A percentile compares a stretch with the other conserved stretches of the same genome.
These are phyloP conservation scores for Ellobius talpinus DNA, from an alignment of 2,113 vertebrate species.

Conservation along the genomic window DNA sequence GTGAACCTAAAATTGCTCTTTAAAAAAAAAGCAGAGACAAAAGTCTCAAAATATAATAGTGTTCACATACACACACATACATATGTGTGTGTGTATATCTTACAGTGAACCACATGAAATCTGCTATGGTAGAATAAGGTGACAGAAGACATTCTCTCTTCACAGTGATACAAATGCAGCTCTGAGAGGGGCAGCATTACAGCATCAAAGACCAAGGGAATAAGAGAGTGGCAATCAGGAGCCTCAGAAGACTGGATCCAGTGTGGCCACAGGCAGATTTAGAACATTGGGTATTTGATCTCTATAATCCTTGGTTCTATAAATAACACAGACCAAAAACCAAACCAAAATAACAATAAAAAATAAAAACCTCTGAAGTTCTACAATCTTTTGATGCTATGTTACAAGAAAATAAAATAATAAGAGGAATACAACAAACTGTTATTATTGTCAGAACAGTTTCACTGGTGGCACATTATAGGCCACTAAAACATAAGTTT, in stretches of 20 bases:
- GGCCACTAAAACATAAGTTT: slow-evolving; percentile 24
- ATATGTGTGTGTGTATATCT: too few species aligned
- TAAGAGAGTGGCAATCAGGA: background rate
- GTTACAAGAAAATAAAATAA: slow-evolving; percentile 20
- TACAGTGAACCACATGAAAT: background rate
- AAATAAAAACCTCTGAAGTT: background rate
- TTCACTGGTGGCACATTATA: background rate
- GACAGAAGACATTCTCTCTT: background rate
- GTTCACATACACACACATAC: background rate
- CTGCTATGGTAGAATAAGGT: background rate
- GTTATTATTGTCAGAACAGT: background rate
- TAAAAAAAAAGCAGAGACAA: background rate
- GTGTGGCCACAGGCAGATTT: background rate
- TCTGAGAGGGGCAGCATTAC: background rate
- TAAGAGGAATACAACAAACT: background rate
- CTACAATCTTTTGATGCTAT: background rate
- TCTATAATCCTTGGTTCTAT: background rate
- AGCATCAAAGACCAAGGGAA: background rate
- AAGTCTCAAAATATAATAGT: background rate
- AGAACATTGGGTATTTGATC: background rate
- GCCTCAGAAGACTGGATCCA: background rate
- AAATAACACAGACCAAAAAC: background rate
- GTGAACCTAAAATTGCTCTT: slow-evolving; percentile 1
- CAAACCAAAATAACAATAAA: background rate
- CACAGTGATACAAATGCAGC: background rate